phyloP scores from a whole-genome alignment of 1,140 invertebrate genomes.

The Trachelipus rathkii region DNA sequence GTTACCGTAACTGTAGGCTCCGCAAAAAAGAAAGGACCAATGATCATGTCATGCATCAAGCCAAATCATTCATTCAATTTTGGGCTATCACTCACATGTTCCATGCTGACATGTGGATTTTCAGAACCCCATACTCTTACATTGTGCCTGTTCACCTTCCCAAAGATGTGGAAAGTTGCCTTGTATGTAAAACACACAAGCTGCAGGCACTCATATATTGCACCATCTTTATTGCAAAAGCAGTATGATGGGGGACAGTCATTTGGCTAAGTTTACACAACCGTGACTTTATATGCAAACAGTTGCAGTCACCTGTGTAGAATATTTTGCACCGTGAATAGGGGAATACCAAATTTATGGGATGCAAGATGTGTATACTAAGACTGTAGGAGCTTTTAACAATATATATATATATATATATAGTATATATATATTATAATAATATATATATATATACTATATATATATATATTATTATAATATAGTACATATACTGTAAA shows the following conservation, averaged over 20 bases:
- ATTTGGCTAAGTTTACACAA: too few species aligned
- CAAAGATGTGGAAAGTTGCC: constrained; percentile 26
- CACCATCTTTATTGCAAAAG: background rate
- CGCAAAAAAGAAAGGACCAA: constrained; percentile 36
- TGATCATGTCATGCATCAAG: constrained; percentile 36
- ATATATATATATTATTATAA: too few species aligned
- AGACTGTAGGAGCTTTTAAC: too few species aligned
- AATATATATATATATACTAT: too few species aligned
- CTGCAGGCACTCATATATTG: background rate
- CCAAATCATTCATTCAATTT: constrained; percentile 37
- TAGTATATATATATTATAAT: too few species aligned
- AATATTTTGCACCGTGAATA: background rate
- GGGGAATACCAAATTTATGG: background rate
- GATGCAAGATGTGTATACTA: background rate
- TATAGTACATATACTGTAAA: too few species aligned
- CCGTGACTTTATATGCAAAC: too few species aligned
- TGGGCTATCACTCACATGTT: constrained; percentile 29
- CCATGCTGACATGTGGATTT: constrained; percentile 30
- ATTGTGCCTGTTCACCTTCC: constrained; percentile 42
- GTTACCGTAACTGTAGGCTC: background rate
- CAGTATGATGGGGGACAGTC: too few species aligned
- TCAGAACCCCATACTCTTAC: constrained; percentile 37
- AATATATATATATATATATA: too few species aligned
- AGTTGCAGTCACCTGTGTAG: background rate
- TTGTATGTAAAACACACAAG: constrained; percentile 23